phyloP scores from a whole-genome alignment of 1,140 invertebrate species.

The Caenorhabditis inopinata region DNA sequence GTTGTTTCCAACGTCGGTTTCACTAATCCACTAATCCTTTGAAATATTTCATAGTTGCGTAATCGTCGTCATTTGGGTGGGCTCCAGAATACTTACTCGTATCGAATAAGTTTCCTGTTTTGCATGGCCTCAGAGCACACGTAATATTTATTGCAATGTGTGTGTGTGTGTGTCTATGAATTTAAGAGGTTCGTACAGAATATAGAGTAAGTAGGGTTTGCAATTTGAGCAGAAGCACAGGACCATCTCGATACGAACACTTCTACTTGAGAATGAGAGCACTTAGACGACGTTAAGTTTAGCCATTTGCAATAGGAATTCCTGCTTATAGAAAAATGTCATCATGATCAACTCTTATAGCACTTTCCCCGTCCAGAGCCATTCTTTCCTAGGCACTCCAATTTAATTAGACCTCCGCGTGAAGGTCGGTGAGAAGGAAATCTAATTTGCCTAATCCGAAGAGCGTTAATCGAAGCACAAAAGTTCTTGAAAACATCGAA shows the following conservation, averaged over 20 bases:
- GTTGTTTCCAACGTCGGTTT: not conserved
- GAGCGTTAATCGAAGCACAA: not conserved
- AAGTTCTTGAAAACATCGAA: not conserved
- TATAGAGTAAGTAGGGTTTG: not conserved
- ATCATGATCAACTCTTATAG: too few species aligned
- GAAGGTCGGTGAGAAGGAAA: not conserved
- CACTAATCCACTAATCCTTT: constrained; percentile 26
- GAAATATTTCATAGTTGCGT: constrained; percentile 12
- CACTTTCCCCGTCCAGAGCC: too few species aligned
- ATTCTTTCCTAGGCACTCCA: not conserved
- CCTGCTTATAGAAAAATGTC: too few species aligned
- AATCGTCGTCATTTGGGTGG: not conserved
- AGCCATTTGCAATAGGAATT: too few species aligned
- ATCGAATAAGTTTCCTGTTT: constrained; percentile 31
- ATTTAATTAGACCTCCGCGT: not conserved
- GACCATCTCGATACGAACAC: not conserved
- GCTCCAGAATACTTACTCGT: not conserved
- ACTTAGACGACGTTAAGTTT: too few species aligned
- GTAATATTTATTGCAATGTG: constrained; percentile 23
- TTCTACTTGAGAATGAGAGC: not conserved
- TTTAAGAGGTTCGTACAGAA: not conserved
- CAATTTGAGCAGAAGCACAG: not conserved
- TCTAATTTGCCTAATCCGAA: not conserved
- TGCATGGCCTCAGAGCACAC: constrained; percentile 26
- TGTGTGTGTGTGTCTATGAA: not conserved